Percentiles rank a stretch among this genome's conserved stretches.
Evolutionary conservation across 2,888 invertebrate genomes (phyloP).

Genomic region (Athalia rosae): DNA sequence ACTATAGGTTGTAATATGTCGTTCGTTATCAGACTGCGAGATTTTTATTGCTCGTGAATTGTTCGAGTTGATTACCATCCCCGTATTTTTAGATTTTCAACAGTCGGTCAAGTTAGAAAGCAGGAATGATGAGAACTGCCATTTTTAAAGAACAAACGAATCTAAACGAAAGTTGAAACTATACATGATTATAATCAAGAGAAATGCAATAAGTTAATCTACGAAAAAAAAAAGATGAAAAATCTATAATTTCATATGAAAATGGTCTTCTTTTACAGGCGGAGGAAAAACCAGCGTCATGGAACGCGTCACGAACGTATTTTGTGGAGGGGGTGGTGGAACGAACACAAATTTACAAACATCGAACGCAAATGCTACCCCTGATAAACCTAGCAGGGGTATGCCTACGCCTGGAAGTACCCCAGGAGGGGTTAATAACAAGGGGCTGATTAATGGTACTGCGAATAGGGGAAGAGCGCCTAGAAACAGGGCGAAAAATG

Average conservation of each 20-base stretch:
- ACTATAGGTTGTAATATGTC: not conserved
- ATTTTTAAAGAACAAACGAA: too few species aligned
- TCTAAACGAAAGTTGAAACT: too few species aligned
- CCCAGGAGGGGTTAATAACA: slow-evolving; percentile 64
- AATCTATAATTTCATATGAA: not conserved
- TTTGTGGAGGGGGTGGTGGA: slow-evolving; percentile 81
- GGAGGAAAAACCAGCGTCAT: slow-evolving; percentile 82
- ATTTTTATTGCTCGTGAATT: too few species aligned
- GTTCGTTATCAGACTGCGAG: too few species aligned
- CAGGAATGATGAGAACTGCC: too few species aligned
- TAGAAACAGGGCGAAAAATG: slow-evolving; percentile 60
- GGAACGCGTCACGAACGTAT: slow-evolving; percentile 90
- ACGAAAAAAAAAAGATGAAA: too few species aligned
- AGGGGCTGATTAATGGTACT: slow-evolving; percentile 62
- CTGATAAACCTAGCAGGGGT: slow-evolving; percentile 70
- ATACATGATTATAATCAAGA: not conserved
- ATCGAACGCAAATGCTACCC: slow-evolving; percentile 65
- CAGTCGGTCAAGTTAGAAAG: too few species aligned
- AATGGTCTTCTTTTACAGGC: slow-evolving; percentile 62
- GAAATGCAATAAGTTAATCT: not conserved
- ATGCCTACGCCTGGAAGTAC: slow-evolving; percentile 60
- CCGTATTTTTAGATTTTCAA: too few species aligned
- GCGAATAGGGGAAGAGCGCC: slow-evolving; percentile 59
- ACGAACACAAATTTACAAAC: slow-evolving; percentile 64
- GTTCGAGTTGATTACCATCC: too few species aligned